Conservation (phyloP, 2,113 vertebrate species). For the human region DNA sequence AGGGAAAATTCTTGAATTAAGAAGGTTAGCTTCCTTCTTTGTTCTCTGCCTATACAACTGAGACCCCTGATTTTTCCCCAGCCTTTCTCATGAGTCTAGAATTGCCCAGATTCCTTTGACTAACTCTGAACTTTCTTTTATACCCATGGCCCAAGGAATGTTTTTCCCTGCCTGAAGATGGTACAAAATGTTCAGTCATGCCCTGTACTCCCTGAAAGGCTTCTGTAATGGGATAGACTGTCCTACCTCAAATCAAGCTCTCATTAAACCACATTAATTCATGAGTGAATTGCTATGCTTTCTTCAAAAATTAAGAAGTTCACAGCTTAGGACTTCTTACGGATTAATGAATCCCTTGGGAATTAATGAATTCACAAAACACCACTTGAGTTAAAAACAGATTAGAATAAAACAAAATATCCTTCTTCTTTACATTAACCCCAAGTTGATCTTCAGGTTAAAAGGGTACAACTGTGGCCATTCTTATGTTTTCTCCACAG, state of each 20-base stretch:
- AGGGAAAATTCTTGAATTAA: not conserved
- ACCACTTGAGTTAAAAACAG: not conserved
- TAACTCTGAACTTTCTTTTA: not conserved
- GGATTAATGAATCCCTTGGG: too few relatives aligned
- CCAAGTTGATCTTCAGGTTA: constrained; percentile 29
- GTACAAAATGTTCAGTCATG: not conserved
- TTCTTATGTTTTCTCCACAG: constrained; percentile 56
- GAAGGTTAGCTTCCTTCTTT: not conserved
- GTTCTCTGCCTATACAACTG: not conserved
- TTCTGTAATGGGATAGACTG: not conserved
- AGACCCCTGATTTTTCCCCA: not conserved
- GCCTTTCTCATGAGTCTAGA: not conserved
- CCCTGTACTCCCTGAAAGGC: not conserved
- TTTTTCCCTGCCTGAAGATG: not conserved
- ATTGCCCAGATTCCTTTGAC: not conserved
- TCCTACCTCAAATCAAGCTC: not conserved
- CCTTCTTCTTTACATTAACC: not conserved
- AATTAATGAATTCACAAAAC: not conserved
- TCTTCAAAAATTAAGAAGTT: not conserved
- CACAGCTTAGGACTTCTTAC: not conserved
- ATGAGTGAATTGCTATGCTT: not conserved
- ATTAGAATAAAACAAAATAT: not conserved
- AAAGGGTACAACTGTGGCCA: not conserved
- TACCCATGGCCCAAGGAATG: not conserved
- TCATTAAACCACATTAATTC: not conserved